These are phyloP conservation scores for Mesitornis unicolor DNA, from an alignment of 2,113 vertebrate genomes.

Conservation along the genomic window DNA sequence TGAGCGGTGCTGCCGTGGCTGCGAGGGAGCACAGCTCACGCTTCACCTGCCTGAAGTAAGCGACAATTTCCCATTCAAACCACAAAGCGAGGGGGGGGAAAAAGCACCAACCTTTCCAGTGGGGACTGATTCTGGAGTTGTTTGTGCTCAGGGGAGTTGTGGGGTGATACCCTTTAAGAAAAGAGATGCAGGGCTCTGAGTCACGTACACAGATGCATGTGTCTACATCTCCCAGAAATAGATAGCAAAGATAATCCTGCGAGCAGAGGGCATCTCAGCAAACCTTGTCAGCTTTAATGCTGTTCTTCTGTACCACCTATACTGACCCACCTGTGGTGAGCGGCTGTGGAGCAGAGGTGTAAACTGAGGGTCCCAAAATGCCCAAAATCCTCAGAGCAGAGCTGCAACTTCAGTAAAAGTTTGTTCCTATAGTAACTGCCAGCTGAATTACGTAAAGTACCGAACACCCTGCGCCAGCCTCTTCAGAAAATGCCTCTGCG, in stretches of 20 bases:
- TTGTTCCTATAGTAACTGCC: slow-evolving; percentile 57
- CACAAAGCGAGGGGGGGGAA: background rate
- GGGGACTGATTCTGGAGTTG: background rate
- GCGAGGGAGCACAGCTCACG: background rate
- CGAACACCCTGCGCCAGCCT: background rate
- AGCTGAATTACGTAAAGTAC: background rate
- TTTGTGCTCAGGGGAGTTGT: background rate
- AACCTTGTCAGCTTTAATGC: background rate
- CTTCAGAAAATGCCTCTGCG: background rate
- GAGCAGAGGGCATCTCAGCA: background rate
- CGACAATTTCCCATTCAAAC: background rate
- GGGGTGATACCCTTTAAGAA: background rate
- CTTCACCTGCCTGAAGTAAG: background rate
- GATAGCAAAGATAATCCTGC: background rate
- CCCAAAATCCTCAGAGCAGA: background rate
- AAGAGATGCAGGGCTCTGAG: background rate
- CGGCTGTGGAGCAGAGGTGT: background rate
- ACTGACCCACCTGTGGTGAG: background rate
- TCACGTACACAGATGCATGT: background rate
- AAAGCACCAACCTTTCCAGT: background rate
- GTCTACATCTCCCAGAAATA: background rate
- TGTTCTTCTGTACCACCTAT: background rate
- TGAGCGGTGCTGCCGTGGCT: background rate
- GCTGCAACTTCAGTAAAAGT: background rate
- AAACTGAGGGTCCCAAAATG: background rate